phyloP scores from a whole-genome alignment of 2,888 invertebrate genomes.

The Ennomos fuscantarius region DNA sequence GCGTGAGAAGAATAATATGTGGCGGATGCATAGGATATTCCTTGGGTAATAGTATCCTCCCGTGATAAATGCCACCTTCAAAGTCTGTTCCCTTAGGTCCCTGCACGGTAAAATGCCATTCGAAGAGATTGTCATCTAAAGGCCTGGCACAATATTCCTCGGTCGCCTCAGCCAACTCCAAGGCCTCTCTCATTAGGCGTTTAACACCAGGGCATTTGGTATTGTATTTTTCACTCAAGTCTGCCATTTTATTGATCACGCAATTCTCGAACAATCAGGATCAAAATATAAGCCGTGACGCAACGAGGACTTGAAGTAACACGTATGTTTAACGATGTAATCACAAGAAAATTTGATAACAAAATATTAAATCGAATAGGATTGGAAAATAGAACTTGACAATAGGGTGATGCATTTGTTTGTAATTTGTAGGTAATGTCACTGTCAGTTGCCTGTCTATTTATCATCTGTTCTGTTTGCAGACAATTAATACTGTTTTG shows the following conservation, averaged over 20 bases:
- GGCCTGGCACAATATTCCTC: constrained; percentile 96
- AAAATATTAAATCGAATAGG: constrained; percentile 35
- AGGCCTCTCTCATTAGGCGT: constrained; percentile 96
- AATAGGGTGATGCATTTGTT: background rate
- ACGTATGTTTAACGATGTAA: constrained; percentile 60
- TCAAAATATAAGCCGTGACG: constrained; percentile 48
- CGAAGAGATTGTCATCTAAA: constrained; percentile 97
- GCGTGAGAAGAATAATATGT: constrained; percentile 96
- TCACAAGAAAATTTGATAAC: constrained; percentile 66
- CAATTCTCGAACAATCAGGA: constrained; percentile 6
- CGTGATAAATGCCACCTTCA: constrained; percentile 96
- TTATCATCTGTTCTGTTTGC: too few relatives aligned
- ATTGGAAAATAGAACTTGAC: constrained; percentile 8
- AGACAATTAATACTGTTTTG: too few relatives aligned
- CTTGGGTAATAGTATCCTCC: constrained; percentile 94
- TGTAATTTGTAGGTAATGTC: too few relatives aligned
- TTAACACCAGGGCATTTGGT: constrained; percentile 92
- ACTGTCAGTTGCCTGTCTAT: too few relatives aligned
- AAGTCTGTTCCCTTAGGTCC: constrained; percentile 96
- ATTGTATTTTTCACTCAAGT: constrained; percentile 79
- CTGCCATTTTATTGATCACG: constrained; percentile 58
- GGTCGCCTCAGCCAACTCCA: constrained; percentile 93
- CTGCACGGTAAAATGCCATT: constrained; percentile 98
- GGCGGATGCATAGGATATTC: constrained; percentile 99
- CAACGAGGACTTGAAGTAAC: constrained; percentile 49